A percentile compares a stretch with the other conserved stretches of the same genome.
Evolutionary conservation across 2,888 invertebrate genomes (phyloP).

Genomic region (Drosophila mulleri): DNA sequence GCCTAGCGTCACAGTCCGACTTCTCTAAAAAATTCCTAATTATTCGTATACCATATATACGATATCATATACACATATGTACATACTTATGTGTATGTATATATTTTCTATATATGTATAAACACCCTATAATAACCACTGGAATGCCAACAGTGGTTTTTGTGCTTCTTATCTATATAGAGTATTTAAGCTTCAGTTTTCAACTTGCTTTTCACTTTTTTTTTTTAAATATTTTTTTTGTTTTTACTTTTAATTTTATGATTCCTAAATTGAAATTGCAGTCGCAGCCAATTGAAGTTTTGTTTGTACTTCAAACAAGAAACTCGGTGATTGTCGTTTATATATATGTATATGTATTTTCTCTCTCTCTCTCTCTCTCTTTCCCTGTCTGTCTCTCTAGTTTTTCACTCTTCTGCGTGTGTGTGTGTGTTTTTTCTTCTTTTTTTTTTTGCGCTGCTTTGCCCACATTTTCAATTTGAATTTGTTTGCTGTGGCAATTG

Average conservation of each 20-base stretch:
- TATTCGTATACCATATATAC: not conserved
- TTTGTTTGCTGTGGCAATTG: conserved; percentile 81
- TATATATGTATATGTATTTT: conserved; percentile 4
- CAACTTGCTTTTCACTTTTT: conserved; percentile 4
- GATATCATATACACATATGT: not conserved
- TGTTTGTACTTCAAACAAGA: conserved; percentile 64
- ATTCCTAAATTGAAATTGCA: conserved; percentile 71
- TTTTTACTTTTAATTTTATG: conserved; percentile 27
- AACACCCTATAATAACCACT: not conserved
- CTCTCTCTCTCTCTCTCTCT: too few relatives aligned
- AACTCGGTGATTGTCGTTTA: conserved; percentile 62
- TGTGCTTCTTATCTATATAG: conserved; percentile 1
- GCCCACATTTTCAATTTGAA: conserved; percentile 81
- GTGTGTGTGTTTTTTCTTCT: not conserved
- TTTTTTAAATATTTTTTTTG: conserved; percentile 22
- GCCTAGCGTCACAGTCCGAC: not conserved
- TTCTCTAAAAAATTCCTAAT: not conserved
- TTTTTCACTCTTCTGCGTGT: conserved; percentile 20
- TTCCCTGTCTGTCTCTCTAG: conserved; percentile 9
- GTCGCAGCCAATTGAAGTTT: conserved; percentile 75
- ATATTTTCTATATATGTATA: not conserved
- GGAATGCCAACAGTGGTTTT: not conserved
- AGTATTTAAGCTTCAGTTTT: conserved; percentile 16
- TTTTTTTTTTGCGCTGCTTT: conserved; percentile 57
- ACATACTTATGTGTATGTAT: too few relatives aligned